A percentile compares a stretch with the other conserved stretches of the same genome.
Conservation (phyloP, 1,140 invertebrate genomes). For the Maconellicoccus hirsutus region DNA sequence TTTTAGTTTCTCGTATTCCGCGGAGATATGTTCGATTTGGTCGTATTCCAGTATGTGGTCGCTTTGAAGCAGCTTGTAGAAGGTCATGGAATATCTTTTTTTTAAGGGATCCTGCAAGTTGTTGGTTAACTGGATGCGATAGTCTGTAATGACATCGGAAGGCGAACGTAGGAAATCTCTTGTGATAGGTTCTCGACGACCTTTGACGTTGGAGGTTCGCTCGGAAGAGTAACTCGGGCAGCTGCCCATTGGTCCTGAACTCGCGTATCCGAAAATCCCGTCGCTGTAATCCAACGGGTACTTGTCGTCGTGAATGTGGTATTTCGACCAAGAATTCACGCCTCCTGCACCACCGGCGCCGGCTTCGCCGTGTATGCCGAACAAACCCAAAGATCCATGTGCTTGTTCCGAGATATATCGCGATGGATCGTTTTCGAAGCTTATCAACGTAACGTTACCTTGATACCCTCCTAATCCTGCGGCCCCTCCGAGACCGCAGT, state of each 20-base stretch:
- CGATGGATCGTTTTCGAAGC: not conserved
- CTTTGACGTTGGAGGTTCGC: not conserved
- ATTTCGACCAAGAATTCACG: not conserved
- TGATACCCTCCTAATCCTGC: slow-evolving; percentile 10
- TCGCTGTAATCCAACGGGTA: too few species aligned
- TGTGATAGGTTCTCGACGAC: not conserved
- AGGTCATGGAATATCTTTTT: not conserved
- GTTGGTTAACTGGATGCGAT: not conserved
- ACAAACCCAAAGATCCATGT: not conserved
- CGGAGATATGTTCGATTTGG: too few species aligned
- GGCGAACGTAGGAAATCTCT: not conserved
- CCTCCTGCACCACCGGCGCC: not conserved
- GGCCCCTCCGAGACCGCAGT: slow-evolving; percentile 18
- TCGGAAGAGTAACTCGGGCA: not conserved
- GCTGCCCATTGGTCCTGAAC: too few species aligned
- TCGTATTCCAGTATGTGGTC: too few species aligned
- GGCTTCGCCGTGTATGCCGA: not conserved
- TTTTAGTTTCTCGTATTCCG: too few species aligned
- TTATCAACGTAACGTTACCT: not conserved
- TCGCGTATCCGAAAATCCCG: too few species aligned
- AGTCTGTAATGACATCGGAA: not conserved
- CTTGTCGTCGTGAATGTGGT: too few species aligned
- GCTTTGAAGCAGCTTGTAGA: not conserved
- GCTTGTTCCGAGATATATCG: too few species aligned
- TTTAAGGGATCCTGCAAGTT: not conserved